A percentile compares a stretch with the other conserved stretches of the same genome.
These are phyloP conservation scores for Limnodromus scolopaceus DNA, from an alignment of 2,797 vertebrate genomes.

Conservation along the genomic window DNA sequence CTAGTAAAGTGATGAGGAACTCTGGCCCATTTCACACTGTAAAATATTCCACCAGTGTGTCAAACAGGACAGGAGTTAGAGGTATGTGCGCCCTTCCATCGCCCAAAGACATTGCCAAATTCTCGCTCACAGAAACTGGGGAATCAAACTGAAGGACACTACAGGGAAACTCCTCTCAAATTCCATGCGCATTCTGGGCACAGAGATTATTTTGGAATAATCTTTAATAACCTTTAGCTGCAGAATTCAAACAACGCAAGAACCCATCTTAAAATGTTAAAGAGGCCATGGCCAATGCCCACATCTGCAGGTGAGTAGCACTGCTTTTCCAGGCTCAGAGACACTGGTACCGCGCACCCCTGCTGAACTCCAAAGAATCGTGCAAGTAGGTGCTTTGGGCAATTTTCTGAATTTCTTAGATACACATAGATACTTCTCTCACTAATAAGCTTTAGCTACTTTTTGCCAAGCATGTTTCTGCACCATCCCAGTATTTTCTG, in stretches of 20 bases:
- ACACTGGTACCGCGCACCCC: fast-evolving
- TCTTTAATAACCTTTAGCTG: no score
- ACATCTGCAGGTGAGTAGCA: not conserved
- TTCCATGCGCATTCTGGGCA: fast-evolving
- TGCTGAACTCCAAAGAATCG: fast-evolving
- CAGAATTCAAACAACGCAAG: no score
- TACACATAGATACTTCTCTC: fast-evolving
- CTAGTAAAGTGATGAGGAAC: not conserved
- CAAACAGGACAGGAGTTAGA: not conserved
- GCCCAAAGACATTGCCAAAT: not conserved
- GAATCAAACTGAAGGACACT: not conserved
- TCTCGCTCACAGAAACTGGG: not conserved
- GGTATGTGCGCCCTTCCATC: fast-evolving
- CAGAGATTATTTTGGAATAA: not conserved
- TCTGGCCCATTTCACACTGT: not conserved
- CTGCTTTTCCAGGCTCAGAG: no score
- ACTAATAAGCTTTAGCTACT: not conserved
- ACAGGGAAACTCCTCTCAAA: not conserved
- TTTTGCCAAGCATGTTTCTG: not conserved
- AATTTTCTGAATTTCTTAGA: not conserved
- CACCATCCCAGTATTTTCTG: not conserved
- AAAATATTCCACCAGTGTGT: not conserved
- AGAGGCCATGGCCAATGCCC: fast-evolving
- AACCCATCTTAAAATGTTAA: not conserved
- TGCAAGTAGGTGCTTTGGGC: fast-evolving